Evolutionary conservation across 1,140 invertebrate genomes (phyloP).

Genomic region (Drosophila bipectinata): DNA sequence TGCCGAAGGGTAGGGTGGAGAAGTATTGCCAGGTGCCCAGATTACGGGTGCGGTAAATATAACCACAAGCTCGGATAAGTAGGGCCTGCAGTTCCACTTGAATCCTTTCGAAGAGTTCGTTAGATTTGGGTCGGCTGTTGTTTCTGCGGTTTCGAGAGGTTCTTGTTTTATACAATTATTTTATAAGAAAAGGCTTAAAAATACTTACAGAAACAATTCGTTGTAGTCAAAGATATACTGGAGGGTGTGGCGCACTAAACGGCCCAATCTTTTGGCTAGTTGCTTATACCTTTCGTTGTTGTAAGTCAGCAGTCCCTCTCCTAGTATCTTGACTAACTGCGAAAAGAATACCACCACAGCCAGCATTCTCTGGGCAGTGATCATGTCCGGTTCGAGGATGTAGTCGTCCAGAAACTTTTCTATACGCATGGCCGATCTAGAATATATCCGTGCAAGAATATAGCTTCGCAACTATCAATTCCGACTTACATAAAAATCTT

Average conservation of each 20-base stretch:
- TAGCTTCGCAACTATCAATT: background rate
- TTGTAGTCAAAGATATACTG: conserved; percentile 89
- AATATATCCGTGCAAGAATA: background rate
- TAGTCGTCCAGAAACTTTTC: conserved; percentile 84
- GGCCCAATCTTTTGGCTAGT: conserved; percentile 88
- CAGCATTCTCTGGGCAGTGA: conserved; percentile 88
- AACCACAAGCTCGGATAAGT: conserved; percentile 88
- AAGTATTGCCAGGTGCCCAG: conserved; percentile 94
- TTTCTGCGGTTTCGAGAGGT: conserved; percentile 35
- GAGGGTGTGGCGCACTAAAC: conserved; percentile 89
- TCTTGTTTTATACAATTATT: background rate
- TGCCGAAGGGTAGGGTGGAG: conserved; percentile 90
- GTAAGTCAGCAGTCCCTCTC: conserved; percentile 89
- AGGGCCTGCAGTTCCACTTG: conserved; percentile 91
- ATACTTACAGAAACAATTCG: conserved; percentile 69
- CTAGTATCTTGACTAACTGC: conserved; percentile 87
- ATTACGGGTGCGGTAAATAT: conserved; percentile 89
- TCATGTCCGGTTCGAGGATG: conserved; percentile 85
- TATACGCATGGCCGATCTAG: conserved; percentile 76
- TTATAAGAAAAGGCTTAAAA: no score
- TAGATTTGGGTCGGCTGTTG: conserved; percentile 83
- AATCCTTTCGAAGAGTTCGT: conserved; percentile 86
- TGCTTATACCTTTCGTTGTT: conserved; percentile 88
- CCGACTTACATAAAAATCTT: conserved; percentile 86
- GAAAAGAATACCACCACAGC: conserved; percentile 89